Evolutionary conservation across 2,113 vertebrate genomes (phyloP).

Genomic region (Corythoichthys intestinalis): DNA sequence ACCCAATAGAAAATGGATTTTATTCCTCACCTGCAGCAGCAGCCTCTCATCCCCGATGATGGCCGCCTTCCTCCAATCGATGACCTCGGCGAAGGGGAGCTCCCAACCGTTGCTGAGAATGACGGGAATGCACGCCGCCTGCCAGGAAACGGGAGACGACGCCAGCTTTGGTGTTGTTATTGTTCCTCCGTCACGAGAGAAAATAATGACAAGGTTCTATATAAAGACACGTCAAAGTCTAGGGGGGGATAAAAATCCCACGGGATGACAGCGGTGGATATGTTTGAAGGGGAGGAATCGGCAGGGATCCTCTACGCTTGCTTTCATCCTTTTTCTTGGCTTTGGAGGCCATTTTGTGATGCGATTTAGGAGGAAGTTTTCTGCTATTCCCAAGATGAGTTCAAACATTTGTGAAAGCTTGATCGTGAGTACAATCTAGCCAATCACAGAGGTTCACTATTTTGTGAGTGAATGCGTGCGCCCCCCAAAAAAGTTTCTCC

Average conservation of each 20-base stretch:
- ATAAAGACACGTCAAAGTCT: conserved; percentile 1
- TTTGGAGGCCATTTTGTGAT: not conserved
- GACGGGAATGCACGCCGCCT: conserved; percentile 78
- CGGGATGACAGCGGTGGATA: not conserved
- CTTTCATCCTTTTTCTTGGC: not conserved
- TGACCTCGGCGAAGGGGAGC: conserved; percentile 77
- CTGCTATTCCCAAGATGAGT: not conserved
- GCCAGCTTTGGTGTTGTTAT: not conserved
- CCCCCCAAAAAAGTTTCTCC: too few species aligned
- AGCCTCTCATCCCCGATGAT: conserved; percentile 76
- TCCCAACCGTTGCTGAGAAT: conserved; percentile 79
- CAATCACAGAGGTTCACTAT: too few species aligned
- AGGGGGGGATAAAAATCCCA: not conserved
- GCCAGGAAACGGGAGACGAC: not conserved
- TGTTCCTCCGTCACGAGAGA: not conserved
- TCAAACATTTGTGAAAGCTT: not conserved
- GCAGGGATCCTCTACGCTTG: not conserved
- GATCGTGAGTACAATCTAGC: too few species aligned
- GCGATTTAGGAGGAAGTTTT: too few species aligned
- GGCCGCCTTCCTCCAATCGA: conserved; percentile 77
- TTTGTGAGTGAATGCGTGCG: too few species aligned
- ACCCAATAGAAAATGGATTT: not conserved
- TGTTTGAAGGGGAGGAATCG: not conserved
- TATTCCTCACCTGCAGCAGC: conserved; percentile 64
- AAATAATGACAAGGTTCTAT: not conserved